Conservation (phyloP, 2,113 vertebrate genomes). For the Connochaetes taurinus region DNA sequence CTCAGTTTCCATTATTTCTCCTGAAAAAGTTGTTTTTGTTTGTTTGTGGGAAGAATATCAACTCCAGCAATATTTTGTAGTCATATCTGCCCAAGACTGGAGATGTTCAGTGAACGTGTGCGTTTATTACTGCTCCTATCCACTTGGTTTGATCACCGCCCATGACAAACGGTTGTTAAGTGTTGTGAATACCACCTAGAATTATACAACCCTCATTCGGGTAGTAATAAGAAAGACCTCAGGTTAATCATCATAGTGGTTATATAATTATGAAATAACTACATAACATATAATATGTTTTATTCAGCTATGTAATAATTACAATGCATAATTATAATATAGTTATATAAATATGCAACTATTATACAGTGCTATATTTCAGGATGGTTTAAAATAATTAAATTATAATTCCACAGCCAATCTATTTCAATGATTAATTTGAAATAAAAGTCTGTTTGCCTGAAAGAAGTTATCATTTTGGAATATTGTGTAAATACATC, state of each 20-base stretch:
- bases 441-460: neutral
- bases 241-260: neutral
- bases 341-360: neutral
- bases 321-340: neutral
- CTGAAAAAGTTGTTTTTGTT: neutral
- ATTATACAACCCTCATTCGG: neutral
- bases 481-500: neutral
- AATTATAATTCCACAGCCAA: neutral
- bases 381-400: neutral
- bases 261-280: neutral
- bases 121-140: neutral
- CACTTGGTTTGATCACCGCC: neutral
- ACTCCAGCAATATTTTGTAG: neutral
- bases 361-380: neutral
- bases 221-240: neutral
- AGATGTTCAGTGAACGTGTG: neutral
- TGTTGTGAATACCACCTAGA: neutral
- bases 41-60: neutral
- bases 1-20: neutral
- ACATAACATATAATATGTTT: neutral
- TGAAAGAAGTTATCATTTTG: neutral
- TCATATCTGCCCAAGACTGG: neutral
- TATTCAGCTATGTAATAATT: neutral
- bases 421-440: neutral
- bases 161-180: neutral